Base-by-base conservation (phyloP, 2,888 invertebrate species). In the Meloe dianella region DNA sequence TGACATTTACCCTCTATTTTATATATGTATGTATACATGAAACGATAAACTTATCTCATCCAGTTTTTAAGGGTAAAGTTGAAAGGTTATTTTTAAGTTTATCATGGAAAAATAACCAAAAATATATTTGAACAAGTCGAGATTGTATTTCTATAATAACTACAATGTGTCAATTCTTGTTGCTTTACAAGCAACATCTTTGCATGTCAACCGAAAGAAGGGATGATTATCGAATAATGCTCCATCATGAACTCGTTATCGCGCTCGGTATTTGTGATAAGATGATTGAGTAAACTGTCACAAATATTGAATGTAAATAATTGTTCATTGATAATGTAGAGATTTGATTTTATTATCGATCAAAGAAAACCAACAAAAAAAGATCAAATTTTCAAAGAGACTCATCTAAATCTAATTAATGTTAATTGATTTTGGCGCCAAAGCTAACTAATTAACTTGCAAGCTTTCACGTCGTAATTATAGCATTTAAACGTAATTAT, bases 371-470 rank as follows among this genome's bases (percentile, higher is more conserved):
- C 12, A 12, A 38, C 38, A n/a, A 14, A 12, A 20, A 20, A 9
- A 47, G 20, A 14, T 7, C 6, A 35, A 35, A 35, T 35, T 14
- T 47, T 47, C 10, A 1, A 17, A 22, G 20, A 8, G 20, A 51
- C 24, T 51, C 51, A 51, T 51, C 51, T 51, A 51, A 51, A 51
- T 24, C 51, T 51, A 51, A 51, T 51, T 51, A 51, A 64, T 38
- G 61, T 38, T 67, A 67, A 67, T 67, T 66, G 61, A 61, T 60
- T 56, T 54, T 59, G 67, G 64, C 67, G 67, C 64, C 67, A 64
- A 64, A 67, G 61, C 54, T 61, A 47, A 67, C 38, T 58, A 64
- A 67, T 67, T 67, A 67, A 66, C 38, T 32, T 51, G 64, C 58
- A 60, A 61, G 54, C 67, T 67, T 67, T 66, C 63, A 63, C 66